Evolutionary conservation across 2,888 invertebrate species (phyloP), one percentile per base, ranked within the genome.

Genomic region (Agrilus cyanescens): DNA sequence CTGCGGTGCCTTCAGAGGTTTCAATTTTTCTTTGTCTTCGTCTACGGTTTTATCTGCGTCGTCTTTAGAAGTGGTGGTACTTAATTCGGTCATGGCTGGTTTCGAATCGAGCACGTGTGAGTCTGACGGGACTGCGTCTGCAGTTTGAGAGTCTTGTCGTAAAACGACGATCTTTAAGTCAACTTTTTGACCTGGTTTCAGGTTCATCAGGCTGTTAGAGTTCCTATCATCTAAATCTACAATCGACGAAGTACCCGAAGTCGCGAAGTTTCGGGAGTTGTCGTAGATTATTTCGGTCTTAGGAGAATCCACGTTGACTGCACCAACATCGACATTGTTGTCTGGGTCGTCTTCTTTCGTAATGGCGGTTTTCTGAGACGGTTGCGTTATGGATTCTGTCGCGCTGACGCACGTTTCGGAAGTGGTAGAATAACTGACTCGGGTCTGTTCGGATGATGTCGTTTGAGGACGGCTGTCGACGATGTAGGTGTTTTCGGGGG

Each of bases 401-500:
- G 50, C 49, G n/a, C 55, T 52, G n/a, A 59, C 46, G 41, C 54
- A 56, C 32, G 47, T 54, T 7, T 61, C 60, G 2, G 25, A 25
- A 3, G 25, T 25, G 12, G 53, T 53, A 6, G 54, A 46, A 41
- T 56, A 63, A 32, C 57, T 56, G 4, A 60, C 59, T 16, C 48
- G 57, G 5, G 61, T 50, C 33, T 53, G 48, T 8, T 53, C 53
- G 1, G 50, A 49, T 29, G 50, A 33, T 16, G 52, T 36, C 14
- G 50, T 46, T 1, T 50, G 47, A 15, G 46, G 46, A 16, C 54
- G 50, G 14, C 43, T 53, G 44, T 61, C 59, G 6, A 56, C 55
- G 29, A 59, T 55, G 42, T 62, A 62, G 12, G 73, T 74, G 49
- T 71, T 71, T 47, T 75, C 75, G 0, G 74, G 73, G 14, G 74